A percentile compares a stretch with the other conserved stretches of the same genome.
These are phyloP conservation scores for Drosophila nigromelanica DNA, from an alignment of 1,140 invertebrate species.

Conservation along the genomic window DNA sequence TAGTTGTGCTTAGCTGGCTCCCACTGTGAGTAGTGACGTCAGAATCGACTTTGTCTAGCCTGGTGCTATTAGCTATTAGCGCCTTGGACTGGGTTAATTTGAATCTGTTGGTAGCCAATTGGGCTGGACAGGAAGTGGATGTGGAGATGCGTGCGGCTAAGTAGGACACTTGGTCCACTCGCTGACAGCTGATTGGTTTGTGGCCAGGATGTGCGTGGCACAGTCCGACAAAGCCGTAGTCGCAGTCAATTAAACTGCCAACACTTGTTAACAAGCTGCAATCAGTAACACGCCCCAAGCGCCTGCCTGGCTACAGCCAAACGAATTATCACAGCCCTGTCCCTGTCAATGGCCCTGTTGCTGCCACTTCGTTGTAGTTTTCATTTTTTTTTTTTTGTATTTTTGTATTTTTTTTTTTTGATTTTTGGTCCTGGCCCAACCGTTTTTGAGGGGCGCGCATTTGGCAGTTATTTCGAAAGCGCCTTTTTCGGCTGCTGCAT, in stretches of 20 bases:
- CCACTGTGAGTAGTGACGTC: constrained; percentile 54
- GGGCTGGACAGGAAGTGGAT: constrained; percentile 40
- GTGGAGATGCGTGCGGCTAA: constrained; percentile 49
- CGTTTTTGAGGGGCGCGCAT: constrained; percentile 50
- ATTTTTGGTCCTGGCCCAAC: constrained; percentile 39
- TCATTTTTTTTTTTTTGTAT: constrained; percentile 2
- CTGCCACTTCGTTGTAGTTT: not conserved
- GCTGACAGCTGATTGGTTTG: constrained; percentile 71
- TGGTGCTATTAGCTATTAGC: constrained; percentile 53
- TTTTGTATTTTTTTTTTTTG: not conserved
- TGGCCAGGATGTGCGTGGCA: constrained; percentile 53
- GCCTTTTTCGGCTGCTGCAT: constrained; percentile 47
- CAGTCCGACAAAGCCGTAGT: constrained; percentile 9
- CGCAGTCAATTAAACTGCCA: constrained; percentile 83
- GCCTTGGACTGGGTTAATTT: constrained; percentile 10
- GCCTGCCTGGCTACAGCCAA: constrained; percentile 20
- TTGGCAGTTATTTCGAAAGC: constrained; percentile 56
- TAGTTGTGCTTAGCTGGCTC: constrained; percentile 21
- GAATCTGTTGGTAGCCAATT: not conserved
- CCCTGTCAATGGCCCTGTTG: not conserved
- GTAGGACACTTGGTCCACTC: constrained; percentile 58
- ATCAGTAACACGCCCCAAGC: constrained; percentile 81
- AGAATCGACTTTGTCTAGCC: constrained; percentile 36
- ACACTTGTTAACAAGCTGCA: constrained; percentile 84
- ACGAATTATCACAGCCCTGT: constrained; percentile 64